Evolutionary conservation across 2,113 vertebrate genomes (phyloP).

Genomic region (Rhineura floridana): DNA sequence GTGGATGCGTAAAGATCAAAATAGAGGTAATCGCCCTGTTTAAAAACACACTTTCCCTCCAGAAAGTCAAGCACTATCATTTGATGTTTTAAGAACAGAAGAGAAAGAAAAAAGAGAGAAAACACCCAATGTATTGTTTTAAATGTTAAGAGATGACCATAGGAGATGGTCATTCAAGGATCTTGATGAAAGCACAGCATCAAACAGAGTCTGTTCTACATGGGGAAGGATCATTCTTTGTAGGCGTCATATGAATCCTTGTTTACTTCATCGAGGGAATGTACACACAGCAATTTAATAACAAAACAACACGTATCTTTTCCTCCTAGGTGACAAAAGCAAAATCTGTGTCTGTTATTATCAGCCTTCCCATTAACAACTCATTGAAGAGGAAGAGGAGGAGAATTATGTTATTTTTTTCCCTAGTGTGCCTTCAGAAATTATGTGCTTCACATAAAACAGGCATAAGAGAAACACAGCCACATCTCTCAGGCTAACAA

Average conservation of each 20-base stretch:
- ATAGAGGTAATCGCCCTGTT: neutral
- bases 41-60: neutral
- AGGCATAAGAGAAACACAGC: neutral
- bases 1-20: neutral
- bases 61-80: neutral
- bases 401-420: neutral
- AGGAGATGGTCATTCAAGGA: fast-evolving
- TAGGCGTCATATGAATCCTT: slow-evolving; percentile 12
- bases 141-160: neutral
- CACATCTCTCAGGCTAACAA: neutral
- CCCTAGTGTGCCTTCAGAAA: neutral
- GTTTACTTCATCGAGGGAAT: slow-evolving; percentile 29
- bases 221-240: neutral
- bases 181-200: neutral
- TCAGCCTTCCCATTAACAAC: neutral
- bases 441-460: neutral
- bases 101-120: neutral
- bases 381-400: neutral
- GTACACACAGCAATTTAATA: neutral
- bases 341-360: neutral
- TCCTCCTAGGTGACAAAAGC: neutral
- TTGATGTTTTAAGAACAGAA: neutral
- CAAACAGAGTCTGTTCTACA: neutral
- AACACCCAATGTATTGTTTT: neutral
- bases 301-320: neutral